Evolutionary conservation across 2,888 invertebrate genomes (phyloP).

Genomic region (Macaria liturata): DNA sequence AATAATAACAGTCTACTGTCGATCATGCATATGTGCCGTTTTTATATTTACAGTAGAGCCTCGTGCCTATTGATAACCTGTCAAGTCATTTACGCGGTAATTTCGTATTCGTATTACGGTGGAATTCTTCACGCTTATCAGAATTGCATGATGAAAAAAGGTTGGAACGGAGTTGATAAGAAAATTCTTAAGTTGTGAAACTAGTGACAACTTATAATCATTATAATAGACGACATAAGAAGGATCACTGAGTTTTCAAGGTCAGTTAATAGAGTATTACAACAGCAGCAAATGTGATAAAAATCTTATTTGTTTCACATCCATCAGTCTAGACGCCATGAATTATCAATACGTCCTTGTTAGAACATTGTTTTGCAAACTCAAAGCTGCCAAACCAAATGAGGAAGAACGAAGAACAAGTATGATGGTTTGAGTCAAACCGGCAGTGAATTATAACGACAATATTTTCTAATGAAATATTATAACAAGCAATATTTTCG

Average conservation of each 20-base stretch:
- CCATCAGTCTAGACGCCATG: constrained; percentile 14
- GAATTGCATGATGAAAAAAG: not conserved
- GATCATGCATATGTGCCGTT: constrained; percentile 34
- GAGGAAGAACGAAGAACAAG: constrained; percentile 2
- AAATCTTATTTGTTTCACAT: constrained; percentile 12
- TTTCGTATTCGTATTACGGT: constrained; percentile 1
- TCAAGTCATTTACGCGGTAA: not conserved
- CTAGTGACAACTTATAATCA: no score
- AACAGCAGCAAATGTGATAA: constrained; percentile 3
- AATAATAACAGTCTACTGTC: constrained; percentile 42
- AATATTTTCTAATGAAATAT: no score
- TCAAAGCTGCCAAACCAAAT: not conserved
- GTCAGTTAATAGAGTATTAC: constrained; percentile 29
- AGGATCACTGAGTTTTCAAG: constrained; percentile 72
- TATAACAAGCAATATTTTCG: no score
- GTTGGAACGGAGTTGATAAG: not conserved
- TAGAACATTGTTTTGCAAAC: constrained; percentile 5
- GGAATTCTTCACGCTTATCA: constrained; percentile 9
- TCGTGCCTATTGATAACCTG: constrained; percentile 24
- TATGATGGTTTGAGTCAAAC: no score
- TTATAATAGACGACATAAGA: constrained; percentile 34
- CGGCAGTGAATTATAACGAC: no score
- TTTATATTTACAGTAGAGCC: constrained; percentile 46
- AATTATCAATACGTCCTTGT: constrained; percentile 5
- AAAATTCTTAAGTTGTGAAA: no score